A percentile compares a stretch with the other conserved stretches of the same genome.
Evolutionary conservation across 2,888 invertebrate species (phyloP).

Genomic region (Mantis religiosa): DNA sequence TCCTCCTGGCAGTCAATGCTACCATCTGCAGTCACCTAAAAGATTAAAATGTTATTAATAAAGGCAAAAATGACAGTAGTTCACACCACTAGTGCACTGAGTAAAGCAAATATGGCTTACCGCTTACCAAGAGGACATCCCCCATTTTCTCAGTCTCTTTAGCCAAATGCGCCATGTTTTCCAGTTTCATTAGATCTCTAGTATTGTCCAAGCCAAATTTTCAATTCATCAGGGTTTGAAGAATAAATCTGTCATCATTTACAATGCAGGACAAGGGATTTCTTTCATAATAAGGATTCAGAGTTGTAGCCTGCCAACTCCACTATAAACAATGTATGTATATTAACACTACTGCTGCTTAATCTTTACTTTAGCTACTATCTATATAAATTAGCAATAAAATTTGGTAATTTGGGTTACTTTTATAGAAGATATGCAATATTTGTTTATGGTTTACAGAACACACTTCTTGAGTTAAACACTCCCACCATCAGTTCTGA

Average conservation of each 20-base stretch:
- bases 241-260: constrained; percentile 80
- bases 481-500: too few species aligned
- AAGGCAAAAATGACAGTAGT: not conserved
- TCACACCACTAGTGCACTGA: not conserved
- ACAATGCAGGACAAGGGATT: constrained; percentile 68
- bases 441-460: too few species aligned
- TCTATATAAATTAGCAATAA: too few species aligned
- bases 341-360: too few species aligned
- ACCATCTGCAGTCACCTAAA: constrained; percentile 86
- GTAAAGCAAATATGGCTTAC: constrained; percentile 20
- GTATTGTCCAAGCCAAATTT: constrained; percentile 80
- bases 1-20: constrained; percentile 82
- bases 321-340: constrained; percentile 51
- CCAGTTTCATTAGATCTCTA: constrained; percentile 72
- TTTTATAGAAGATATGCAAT: too few species aligned
- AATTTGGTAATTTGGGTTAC: too few species aligned
- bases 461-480: too few species aligned
- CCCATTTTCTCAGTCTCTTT: constrained; percentile 49
- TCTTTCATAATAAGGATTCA: constrained; percentile 91
- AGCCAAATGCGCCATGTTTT: constrained; percentile 64
- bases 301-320: constrained; percentile 80
- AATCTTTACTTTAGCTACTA: too few species aligned
- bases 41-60: constrained; percentile 7
- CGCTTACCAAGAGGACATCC: constrained; percentile 46
- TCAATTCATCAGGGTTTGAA: constrained; percentile 75